These are phyloP conservation scores for Anoplolepis gracilipes DNA, from an alignment of 1,140 invertebrate species.

Conservation along the genomic window DNA sequence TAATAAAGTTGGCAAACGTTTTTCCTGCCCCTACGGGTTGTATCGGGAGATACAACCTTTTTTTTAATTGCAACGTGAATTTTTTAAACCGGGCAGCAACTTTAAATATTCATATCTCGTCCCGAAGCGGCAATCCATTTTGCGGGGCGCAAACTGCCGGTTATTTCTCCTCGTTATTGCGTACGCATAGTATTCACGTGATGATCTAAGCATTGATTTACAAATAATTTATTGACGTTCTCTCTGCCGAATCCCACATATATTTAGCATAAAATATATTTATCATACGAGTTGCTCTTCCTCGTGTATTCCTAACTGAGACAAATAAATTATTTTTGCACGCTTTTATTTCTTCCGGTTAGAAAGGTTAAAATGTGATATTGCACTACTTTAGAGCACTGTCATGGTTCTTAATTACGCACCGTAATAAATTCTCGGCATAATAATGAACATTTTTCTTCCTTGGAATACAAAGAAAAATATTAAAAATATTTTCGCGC, in stretches of 20 bases:
- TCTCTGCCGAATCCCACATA: not conserved
- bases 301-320: not conserved
- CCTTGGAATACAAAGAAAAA: not conserved
- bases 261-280: conserved; percentile 53
- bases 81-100: conserved; percentile 53
- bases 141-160: conserved; percentile 33
- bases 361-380: not conserved
- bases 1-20: conserved; percentile 62
- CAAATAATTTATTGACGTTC: conserved; percentile 58
- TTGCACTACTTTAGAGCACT: not conserved
- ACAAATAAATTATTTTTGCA: conserved; percentile 20
- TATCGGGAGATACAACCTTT: conserved; percentile 40
- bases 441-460: conserved; percentile 13
- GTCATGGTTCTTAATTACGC: conserved; percentile 40
- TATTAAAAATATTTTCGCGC: conserved; percentile 41
- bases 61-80: conserved; percentile 58
- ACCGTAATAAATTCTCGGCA: not conserved
- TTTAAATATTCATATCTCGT: conserved; percentile 56
- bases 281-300: not conserved
- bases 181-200: conserved; percentile 51
- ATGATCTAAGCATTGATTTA: conserved; percentile 53
- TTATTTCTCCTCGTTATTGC: conserved; percentile 51
- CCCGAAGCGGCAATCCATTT: conserved; percentile 28
- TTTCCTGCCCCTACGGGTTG: not conserved
- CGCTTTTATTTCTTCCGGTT: not conserved